phyloP scores from a whole-genome alignment of 2,888 invertebrate genomes.

The Euphydryas editha region DNA sequence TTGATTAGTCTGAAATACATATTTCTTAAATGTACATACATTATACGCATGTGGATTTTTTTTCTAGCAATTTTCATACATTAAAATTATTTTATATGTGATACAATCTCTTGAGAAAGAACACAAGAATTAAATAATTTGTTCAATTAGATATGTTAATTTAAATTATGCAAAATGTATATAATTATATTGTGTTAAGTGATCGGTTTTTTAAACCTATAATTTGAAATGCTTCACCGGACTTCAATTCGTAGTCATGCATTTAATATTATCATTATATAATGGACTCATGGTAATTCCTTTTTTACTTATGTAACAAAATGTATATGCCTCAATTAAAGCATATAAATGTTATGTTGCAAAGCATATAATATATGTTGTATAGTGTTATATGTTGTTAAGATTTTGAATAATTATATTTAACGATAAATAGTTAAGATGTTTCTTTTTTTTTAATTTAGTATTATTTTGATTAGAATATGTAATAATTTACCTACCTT shows the following conservation, averaged over 20 bases:
- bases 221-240: conserved; percentile 6
- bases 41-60: too few species aligned
- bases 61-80: too few species aligned
- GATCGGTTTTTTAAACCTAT: not conserved
- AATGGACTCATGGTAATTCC: not conserved
- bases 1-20: too few species aligned
- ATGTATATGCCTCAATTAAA: too few species aligned
- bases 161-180: not conserved
- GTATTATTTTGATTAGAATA: not conserved
- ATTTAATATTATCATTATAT: not conserved
- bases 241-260: conserved; percentile 4
- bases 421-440: too few species aligned
- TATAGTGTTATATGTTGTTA: too few species aligned
- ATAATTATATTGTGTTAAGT: not conserved
- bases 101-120: not conserved
- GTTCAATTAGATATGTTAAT: not conserved
- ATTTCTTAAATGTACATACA: too few species aligned
- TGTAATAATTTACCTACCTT: conserved; percentile 85
- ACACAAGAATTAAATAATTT: conserved; percentile 4
- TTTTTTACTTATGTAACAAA: not conserved
- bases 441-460: too few species aligned
- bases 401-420: too few species aligned
- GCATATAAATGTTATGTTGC: too few species aligned
- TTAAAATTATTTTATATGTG: not conserved
- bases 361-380: too few species aligned